These are phyloP conservation scores for Caenorhabditis becei DNA, from an alignment of 2,888 invertebrate species.

Conservation along the genomic window DNA sequence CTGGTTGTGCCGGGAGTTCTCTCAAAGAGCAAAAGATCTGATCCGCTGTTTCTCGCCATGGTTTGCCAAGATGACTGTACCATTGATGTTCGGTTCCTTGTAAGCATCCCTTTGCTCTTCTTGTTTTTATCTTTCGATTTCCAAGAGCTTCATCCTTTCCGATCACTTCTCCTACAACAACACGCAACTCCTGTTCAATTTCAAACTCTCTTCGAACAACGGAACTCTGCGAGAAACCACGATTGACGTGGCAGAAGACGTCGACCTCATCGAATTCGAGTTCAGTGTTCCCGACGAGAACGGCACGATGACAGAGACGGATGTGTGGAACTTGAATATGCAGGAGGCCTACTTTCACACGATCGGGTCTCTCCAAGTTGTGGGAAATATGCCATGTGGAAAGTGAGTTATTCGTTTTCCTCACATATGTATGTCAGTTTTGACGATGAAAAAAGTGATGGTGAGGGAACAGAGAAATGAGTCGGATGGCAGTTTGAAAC, in stretches of 20 bases:
- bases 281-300: constrained; percentile 18
- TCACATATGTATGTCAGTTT: neutral
- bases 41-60: constrained; percentile 37
- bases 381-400: constrained; percentile 52
- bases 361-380: constrained; percentile 22
- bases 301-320: constrained; percentile 20
- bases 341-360: constrained; percentile 39
- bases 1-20: neutral
- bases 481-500: constrained; percentile 10
- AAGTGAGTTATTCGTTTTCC: constrained; percentile 25
- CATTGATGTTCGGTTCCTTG: constrained; percentile 23
- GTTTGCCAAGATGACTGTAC: constrained; percentile 26
- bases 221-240: constrained; percentile 30
- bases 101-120: constrained; percentile 12
- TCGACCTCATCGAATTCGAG: constrained; percentile 26
- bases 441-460: constrained; percentile 6
- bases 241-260: constrained; percentile 40
- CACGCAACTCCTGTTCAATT: neutral
- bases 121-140: too few species aligned
- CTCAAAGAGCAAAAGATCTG: constrained; percentile 10
- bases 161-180: constrained; percentile 1
- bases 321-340: constrained; percentile 33
- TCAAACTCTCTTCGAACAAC: constrained; percentile 6
- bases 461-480: neutral
- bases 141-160: neutral